Conservation (phyloP, 2,888 invertebrate species). For the Monopis laevigella region DNA sequence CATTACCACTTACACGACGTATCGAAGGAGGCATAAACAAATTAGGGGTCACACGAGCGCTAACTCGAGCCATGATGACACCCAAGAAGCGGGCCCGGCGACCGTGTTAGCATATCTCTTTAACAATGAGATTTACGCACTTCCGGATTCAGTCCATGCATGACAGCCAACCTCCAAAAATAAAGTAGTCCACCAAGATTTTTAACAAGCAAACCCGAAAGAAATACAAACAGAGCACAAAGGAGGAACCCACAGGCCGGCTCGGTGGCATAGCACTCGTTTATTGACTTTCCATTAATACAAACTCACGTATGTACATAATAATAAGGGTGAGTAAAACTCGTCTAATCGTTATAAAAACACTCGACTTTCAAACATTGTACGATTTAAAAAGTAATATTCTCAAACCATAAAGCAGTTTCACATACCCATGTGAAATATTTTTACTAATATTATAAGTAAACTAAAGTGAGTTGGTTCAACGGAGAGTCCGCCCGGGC, state of each 20-base stretch:
- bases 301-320: conserved; percentile 25
- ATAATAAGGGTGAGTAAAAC: conserved; percentile 56
- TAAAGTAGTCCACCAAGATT: conserved; percentile 54
- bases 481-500: conserved; percentile 8
- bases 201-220: conserved; percentile 56
- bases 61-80: not conserved
- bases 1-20: conserved; percentile 3
- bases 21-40: conserved; percentile 2
- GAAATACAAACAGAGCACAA: conserved; percentile 22
- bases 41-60: not conserved
- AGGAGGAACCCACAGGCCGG: conserved; percentile 27
- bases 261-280: conserved; percentile 23
- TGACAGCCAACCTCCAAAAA: conserved; percentile 35
- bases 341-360: conserved; percentile 63
- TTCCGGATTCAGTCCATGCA: conserved; percentile 8
- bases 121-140: conserved; percentile 26
- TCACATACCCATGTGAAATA: conserved; percentile 64
- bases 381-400: conserved; percentile 62
- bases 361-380: conserved; percentile 45
- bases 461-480: conserved; percentile 41
- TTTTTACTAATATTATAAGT: conserved; percentile 67
- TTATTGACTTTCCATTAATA: conserved; percentile 47
- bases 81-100: not conserved
- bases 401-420: conserved; percentile 64
- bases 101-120: conserved; percentile 40